Evolutionary conservation across 2,797 vertebrate species (phyloP).

Genomic region (Calcarius lapponicus): DNA sequence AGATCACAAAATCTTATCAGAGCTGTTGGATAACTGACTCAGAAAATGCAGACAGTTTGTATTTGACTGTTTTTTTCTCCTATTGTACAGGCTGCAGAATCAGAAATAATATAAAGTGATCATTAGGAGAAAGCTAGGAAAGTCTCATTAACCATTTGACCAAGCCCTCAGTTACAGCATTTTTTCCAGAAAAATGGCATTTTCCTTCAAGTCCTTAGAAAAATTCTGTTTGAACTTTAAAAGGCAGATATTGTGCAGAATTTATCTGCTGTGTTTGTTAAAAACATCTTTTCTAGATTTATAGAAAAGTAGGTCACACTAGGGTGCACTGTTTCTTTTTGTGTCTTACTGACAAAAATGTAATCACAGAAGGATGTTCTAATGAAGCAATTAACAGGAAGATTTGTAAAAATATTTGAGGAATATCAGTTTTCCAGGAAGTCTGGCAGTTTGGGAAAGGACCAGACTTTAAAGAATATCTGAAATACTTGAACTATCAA

Average conservation of each 20-base stretch:
- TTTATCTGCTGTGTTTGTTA: not conserved
- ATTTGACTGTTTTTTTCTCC: not conserved
- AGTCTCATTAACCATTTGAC: not conserved
- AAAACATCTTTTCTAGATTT: not conserved
- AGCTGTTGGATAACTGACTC: not conserved
- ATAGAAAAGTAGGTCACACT: not conserved
- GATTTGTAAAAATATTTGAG: not conserved
- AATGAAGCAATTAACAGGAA: not conserved
- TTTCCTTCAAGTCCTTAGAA: not conserved
- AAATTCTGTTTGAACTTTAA: not conserved
- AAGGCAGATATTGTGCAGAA: not conserved
- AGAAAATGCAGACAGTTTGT: not conserved
- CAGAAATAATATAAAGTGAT: not conserved
- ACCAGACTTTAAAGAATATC: not conserved
- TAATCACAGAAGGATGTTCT: not conserved
- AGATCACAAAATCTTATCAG: not conserved
- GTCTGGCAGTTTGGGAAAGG: not conserved
- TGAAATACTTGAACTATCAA: not conserved
- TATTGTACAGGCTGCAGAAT: not conserved
- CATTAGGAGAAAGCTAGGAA: not conserved
- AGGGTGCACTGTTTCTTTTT: not conserved
- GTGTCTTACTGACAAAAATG: not conserved
- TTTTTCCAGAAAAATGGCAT: not conserved
- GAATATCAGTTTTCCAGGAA: not conserved
- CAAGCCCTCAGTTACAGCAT: not conserved